Evolutionary conservation across 2,888 invertebrate species (phyloP).

Genomic region (Drosophila nr. perissopoda): DNA sequence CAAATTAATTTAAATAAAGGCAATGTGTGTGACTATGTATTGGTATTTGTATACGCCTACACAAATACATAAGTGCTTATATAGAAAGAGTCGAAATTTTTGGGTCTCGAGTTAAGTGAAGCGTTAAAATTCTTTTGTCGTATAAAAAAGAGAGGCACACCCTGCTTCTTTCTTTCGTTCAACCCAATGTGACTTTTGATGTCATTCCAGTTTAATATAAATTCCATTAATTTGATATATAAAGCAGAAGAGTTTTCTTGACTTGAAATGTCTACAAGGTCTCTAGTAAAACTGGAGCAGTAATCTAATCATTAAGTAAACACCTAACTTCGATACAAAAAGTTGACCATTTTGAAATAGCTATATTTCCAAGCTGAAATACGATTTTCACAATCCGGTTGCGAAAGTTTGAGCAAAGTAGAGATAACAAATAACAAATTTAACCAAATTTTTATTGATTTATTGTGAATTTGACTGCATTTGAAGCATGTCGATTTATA

Average conservation of each 20-base stretch:
- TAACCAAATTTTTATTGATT: neutral
- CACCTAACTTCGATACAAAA: neutral
- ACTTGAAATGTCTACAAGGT: neutral
- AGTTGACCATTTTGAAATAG: neutral
- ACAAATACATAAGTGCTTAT: conserved; percentile 8
- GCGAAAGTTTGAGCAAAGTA: neutral
- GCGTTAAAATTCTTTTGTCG: conserved; percentile 47
- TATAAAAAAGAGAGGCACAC: conserved; percentile 32
- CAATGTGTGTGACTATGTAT: conserved; percentile 5
- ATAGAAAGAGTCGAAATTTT: conserved; percentile 33
- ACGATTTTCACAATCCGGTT: neutral
- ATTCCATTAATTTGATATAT: neutral
- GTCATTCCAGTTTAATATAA: conserved; percentile 12
- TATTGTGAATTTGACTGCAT: neutral
- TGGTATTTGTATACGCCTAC: conserved; percentile 3
- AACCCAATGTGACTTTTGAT: conserved; percentile 36
- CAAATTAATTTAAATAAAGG: conserved; percentile 26
- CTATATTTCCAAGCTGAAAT: neutral
- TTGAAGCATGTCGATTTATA: neutral
- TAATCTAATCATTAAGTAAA: neutral
- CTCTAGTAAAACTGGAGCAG: neutral
- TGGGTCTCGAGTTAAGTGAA: conserved; percentile 38
- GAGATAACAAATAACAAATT: neutral
- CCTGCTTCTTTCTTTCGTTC: conserved; percentile 19
- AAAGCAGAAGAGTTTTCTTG: neutral